phyloP scores from a whole-genome alignment of 1,140 invertebrate genomes.

The Popillia japonica region DNA sequence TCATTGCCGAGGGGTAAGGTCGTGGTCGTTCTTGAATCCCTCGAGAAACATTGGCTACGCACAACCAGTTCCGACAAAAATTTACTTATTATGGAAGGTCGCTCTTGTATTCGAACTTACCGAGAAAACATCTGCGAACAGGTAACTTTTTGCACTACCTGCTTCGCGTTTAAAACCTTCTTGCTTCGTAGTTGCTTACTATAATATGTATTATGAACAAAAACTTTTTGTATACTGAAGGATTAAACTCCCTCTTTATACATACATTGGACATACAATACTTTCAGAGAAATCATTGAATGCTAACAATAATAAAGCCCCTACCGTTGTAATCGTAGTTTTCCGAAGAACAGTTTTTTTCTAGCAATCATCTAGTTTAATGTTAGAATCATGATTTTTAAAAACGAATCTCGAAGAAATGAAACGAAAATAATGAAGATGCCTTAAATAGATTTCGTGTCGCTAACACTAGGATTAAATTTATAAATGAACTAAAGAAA shows the following conservation, averaged over 20 bases:
- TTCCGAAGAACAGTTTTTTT: no score
- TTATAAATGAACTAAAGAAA: no score
- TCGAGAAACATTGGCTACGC: neutral
- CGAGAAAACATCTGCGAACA: constrained; percentile 31
- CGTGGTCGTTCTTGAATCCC: neutral
- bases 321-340: no score
- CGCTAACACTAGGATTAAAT: no score
- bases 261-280: neutral
- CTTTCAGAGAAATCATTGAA: neutral
- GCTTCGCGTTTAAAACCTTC: constrained; percentile 12
- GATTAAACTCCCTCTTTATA: neutral
- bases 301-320: no score
- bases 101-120: neutral
- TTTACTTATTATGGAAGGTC: constrained; percentile 21
- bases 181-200: neutral
- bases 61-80: constrained; percentile 19
- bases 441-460: no score
- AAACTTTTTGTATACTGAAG: neutral
- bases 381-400: neutral
- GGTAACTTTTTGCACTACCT: constrained; percentile 32
- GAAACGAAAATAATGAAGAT: neutral
- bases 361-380: neutral
- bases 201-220: constrained; percentile 17
- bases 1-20: neutral
- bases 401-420: neutral